Evolutionary conservation across 2,888 invertebrate genomes (phyloP), one percentile per base, ranked within the genome.

Genomic region (Cheilosia vulpina): DNA sequence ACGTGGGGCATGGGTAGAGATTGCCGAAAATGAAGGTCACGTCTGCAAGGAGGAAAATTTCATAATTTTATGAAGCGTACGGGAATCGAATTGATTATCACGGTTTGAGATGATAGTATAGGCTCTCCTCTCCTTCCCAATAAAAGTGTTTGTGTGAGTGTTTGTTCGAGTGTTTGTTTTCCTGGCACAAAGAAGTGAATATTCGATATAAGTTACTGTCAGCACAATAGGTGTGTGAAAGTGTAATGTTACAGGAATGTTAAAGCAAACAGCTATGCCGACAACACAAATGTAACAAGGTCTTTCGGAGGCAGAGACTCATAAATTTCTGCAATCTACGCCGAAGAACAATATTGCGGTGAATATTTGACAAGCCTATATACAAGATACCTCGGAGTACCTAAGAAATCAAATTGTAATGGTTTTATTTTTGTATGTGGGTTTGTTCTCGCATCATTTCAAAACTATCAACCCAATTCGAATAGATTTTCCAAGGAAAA

Each of bases 21-120:
- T 50, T 55, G 9, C 13, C 34, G 11, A 27, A 19, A 57, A 69
- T 21, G 50, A 76, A 53, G 77, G 69, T 62, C 68, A 75, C 69
- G 72, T 79, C 52, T 21, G 50, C 60, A 57, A 60, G 53, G 45
- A 73, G 72, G 78, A 75, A 65, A 75, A 79, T 81, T 81, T 76
- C 85, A 81, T 85, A 85, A 85, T 85, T 85, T 85, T 85, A 80
- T 85, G 85, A 85, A 85, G 71, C 85, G 81, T 81, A 85, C 85
- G 85, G 72, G 85, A 81, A 76, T 81, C 76, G 85, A 85, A 85
- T 85, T 85, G 62, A 81, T 85, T 80, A 85, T 85, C 52, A 76
- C 73, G 71, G 52, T 52, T 52, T 38, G 47, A 38, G 45, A 62
- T 78, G 69, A 69, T 9, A 31, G 9, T 31, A 31, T 77, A 68